These are phyloP conservation scores for Cyclura pinguis DNA, from an alignment of 2,797 vertebrate genomes.

Conservation along the genomic window DNA sequence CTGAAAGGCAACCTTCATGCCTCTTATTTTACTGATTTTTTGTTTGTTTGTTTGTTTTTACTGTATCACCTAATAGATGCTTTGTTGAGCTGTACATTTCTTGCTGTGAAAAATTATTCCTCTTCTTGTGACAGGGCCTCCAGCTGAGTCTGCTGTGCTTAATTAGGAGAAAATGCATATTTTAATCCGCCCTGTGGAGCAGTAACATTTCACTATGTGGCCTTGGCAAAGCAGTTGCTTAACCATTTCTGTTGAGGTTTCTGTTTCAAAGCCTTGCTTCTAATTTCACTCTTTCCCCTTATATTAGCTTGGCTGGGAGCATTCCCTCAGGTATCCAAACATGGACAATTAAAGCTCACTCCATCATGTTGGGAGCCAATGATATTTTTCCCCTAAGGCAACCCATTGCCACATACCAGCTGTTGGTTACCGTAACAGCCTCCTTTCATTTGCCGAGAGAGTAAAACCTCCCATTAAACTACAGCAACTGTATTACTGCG, in stretches of 20 bases:
- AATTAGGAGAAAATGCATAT: slow-evolving; percentile 85
- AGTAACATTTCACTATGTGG: slow-evolving; percentile 80
- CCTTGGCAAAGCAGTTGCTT: slow-evolving; percentile 81
- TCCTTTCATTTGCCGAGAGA: slow-evolving; percentile 46
- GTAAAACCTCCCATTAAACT: background rate
- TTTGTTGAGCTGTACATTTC: slow-evolving; percentile 72
- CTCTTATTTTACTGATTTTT: slow-evolving; percentile 47
- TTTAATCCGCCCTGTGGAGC: slow-evolving; percentile 83
- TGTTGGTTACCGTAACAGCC: slow-evolving; percentile 38
- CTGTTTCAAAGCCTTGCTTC: slow-evolving; percentile 62
- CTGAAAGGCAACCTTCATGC: slow-evolving; percentile 53
- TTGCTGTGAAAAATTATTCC: slow-evolving; percentile 84
- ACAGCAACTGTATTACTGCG: background rate
- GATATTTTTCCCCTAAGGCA: slow-evolving; percentile 57
- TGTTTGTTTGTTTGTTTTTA: slow-evolving; percentile 49
- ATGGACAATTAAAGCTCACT: slow-evolving; percentile 77
- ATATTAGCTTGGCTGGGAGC: slow-evolving; percentile 67
- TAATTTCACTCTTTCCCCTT: slow-evolving; percentile 72
- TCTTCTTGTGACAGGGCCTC: slow-evolving; percentile 81
- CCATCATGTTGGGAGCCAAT: slow-evolving; percentile 70
- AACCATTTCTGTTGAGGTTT: slow-evolving; percentile 77
- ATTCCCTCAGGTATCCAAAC: slow-evolving; percentile 72
- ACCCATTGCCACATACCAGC: slow-evolving; percentile 55
- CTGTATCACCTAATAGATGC: slow-evolving; percentile 72
- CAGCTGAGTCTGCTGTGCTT: slow-evolving; percentile 81